A percentile compares a stretch with the other conserved stretches of the same genome.
Evolutionary conservation across 2,888 invertebrate genomes (phyloP).

Genomic region (Scelioninae gen. 2): DNA sequence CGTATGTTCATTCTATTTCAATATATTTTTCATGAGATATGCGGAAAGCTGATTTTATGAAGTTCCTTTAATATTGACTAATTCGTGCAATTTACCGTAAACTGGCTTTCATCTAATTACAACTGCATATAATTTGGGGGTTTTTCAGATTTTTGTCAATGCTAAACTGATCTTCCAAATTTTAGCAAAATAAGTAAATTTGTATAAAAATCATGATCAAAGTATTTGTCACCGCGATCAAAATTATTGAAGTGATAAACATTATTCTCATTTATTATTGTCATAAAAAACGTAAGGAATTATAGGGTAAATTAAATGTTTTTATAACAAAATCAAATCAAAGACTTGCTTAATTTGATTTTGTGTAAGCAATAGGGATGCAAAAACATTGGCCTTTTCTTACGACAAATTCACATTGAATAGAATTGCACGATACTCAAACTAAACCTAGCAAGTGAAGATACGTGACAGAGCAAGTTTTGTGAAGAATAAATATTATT

Average conservation of each 20-base stretch:
- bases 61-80: constrained; percentile 21
- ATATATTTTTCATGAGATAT: constrained; percentile 5
- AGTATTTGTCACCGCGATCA: no score
- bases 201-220: no score
- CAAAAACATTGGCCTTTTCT: constrained; percentile 1
- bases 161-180: no score
- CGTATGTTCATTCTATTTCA: constrained; percentile 3
- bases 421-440: constrained; percentile 14
- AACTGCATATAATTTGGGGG: not conserved
- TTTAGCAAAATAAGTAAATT: no score
- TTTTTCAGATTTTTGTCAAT: no score
- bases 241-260: no score
- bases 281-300: no score
- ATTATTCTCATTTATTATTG: no score
- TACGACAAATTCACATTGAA: constrained; percentile 15
- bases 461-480: constrained; percentile 64
- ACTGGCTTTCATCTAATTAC: constrained; percentile 6
- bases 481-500: constrained; percentile 69
- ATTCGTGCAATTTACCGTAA: constrained; percentile 21
- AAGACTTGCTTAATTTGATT: constrained; percentile 10
- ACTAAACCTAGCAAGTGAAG: constrained; percentile 64
- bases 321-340: no score
- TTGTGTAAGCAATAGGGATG: constrained; percentile 7
- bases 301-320: no score
- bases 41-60: constrained; percentile 25